These are phyloP conservation scores for Meliscaeva auricollis DNA, from an alignment of 2,888 invertebrate species.

Conservation along the genomic window DNA sequence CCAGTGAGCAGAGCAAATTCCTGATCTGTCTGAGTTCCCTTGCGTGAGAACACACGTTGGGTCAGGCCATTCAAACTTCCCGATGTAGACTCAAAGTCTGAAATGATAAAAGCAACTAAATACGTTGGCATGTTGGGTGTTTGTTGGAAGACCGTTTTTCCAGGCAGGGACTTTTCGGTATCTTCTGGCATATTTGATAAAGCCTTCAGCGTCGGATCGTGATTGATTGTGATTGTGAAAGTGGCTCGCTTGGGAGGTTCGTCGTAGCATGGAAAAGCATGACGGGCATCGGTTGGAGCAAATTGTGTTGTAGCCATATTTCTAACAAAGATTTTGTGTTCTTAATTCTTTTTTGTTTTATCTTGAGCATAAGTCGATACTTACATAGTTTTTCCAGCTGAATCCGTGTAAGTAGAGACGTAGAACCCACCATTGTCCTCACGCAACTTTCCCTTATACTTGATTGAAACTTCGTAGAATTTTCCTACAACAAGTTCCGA, in stretches of 20 bases:
- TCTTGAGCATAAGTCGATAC: constrained; percentile 31
- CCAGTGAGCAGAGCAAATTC: constrained; percentile 90
- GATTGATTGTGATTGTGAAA: constrained; percentile 86
- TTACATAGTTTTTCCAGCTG: constrained; percentile 69
- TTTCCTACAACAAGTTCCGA: constrained; percentile 32
- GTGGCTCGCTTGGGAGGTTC: constrained; percentile 88
- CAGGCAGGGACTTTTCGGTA: constrained; percentile 30
- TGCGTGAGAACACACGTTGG: constrained; percentile 81
- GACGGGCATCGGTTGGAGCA: constrained; percentile 86
- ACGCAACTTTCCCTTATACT: constrained; percentile 85
- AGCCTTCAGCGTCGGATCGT: constrained; percentile 81
- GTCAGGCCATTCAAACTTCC: constrained; percentile 78
- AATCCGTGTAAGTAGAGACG: constrained; percentile 84
- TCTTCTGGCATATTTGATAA: constrained; percentile 79
- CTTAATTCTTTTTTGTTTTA: background rate
- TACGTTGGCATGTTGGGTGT: constrained; percentile 91
- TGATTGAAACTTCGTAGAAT: constrained; percentile 85
- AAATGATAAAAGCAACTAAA: constrained; percentile 91
- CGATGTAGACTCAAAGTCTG: constrained; percentile 84
- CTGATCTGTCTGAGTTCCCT: constrained; percentile 83
- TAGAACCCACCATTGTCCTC: constrained; percentile 87
- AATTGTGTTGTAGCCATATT: constrained; percentile 87
- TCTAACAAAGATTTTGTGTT: constrained; percentile 38
- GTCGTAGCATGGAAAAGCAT: constrained; percentile 90
- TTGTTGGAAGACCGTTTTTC: constrained; percentile 82